phyloP scores from a whole-genome alignment of 23 tunicate species.

The Clavelina lepadiformis region DNA sequence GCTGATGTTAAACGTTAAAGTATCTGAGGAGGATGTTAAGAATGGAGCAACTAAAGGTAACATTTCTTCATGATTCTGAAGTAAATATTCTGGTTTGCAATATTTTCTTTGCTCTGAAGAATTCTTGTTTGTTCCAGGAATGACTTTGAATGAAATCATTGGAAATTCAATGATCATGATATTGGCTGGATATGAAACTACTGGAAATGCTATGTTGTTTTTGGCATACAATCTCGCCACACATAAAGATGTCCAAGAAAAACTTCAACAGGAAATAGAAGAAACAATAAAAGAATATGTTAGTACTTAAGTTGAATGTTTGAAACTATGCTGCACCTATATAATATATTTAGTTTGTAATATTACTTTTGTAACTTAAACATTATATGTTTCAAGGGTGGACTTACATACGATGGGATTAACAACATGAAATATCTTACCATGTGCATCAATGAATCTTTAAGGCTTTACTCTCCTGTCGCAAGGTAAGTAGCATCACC shows the following conservation, averaged over 20 bases:
- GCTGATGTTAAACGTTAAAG: slow-evolving; percentile 54
- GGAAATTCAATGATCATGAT: slow-evolving; percentile 71
- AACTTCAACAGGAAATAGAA: slow-evolving; percentile 56
- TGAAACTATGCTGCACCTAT: too few relatives aligned
- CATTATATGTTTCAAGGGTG: slow-evolving; percentile 64
- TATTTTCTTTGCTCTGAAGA: background rate
- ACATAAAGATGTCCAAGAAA: slow-evolving; percentile 55
- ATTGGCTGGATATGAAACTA: slow-evolving; percentile 77
- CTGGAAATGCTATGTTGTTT: slow-evolving; percentile 51
- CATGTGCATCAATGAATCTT: slow-evolving; percentile 70
- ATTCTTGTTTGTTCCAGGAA: slow-evolving; percentile 23
- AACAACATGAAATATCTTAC: slow-evolving; percentile 54
- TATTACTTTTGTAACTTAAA: too few relatives aligned
- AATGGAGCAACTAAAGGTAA: slow-evolving; percentile 25
- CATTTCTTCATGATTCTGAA: background rate
- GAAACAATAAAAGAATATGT: slow-evolving; percentile 45
- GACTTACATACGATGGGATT: slow-evolving; percentile 42
- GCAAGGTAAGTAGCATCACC: slow-evolving; percentile 31
- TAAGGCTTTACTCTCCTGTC: slow-evolving; percentile 48
- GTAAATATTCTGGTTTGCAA: background rate
- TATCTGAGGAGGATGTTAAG: slow-evolving; percentile 28
- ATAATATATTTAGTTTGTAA: too few relatives aligned
- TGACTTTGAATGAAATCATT: slow-evolving; percentile 60
- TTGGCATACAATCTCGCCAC: slow-evolving; percentile 63
- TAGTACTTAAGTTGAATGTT: too few relatives aligned